phyloP scores from a whole-genome alignment of 1,140 invertebrate species.

The Phthorimaea operculella region DNA sequence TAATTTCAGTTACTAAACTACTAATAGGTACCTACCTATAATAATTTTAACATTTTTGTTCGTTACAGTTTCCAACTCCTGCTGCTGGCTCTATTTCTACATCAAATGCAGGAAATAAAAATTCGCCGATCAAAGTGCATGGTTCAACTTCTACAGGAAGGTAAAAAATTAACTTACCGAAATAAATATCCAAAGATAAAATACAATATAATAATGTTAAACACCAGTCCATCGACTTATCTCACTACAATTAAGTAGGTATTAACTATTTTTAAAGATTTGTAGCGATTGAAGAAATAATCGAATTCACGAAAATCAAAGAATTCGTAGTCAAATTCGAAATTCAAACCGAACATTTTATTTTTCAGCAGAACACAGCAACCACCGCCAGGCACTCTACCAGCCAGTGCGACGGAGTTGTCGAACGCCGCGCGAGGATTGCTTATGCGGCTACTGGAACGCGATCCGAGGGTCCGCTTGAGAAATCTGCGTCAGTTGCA shows the following conservation, averaged over 20 bases:
- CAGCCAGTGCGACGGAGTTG: constrained; percentile 26
- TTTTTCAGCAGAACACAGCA: constrained; percentile 11
- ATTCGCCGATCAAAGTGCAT: neutral
- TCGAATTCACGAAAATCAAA: too few relatives aligned
- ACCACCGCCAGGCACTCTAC: constrained; percentile 38
- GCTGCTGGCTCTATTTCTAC: constrained; percentile 5
- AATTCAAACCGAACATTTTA: neutral
- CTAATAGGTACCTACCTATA: too few relatives aligned
- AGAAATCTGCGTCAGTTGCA: constrained; percentile 56
- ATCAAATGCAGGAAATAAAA: neutral
- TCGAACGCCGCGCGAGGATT: constrained; percentile 44
- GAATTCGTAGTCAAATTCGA: too few relatives aligned
- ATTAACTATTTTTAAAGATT: too few relatives aligned
- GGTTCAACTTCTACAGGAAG: neutral
- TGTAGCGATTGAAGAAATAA: too few relatives aligned
- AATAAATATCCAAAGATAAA: too few relatives aligned
- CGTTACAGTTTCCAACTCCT: constrained; percentile 45
- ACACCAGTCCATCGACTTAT: too few relatives aligned
- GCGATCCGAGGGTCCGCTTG: constrained; percentile 48
- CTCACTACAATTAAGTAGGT: too few relatives aligned
- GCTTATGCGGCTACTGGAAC: constrained; percentile 52
- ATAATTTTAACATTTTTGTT: too few relatives aligned
- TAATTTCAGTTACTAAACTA: too few relatives aligned
- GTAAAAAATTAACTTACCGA: too few relatives aligned
- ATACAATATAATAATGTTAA: too few relatives aligned